Evolutionary conservation across 2,888 invertebrate species (phyloP), one percentile per base, ranked within the genome.

Genomic region (Lypha dubia): DNA sequence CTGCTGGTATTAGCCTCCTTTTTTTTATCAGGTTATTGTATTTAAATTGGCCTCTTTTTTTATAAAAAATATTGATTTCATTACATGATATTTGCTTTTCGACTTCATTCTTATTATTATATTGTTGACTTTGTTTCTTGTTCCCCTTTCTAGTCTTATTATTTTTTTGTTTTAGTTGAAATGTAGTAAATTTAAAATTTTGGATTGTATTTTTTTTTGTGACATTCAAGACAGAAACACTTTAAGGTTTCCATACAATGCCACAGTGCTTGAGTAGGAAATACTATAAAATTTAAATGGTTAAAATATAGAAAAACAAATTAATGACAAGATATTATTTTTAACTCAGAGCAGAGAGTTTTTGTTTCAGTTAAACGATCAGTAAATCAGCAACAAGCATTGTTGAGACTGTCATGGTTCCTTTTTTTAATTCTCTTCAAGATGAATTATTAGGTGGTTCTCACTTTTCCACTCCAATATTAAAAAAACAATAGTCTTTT

Each of bases 41-140:
- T 84, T 84, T 81, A 68, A 77, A 74, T 80, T 81, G 81, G 77
- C 84, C 84, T 77, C 76, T 68, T 84, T 83, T n/a, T 77, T 53
- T 35, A 0, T 41, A 41, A 35, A 28, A 65, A 60, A 41, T 77
- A 65, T 82, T 71, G 71, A 77, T 81, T 75, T 46, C 38, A 62
- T 75, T 81, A 74, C 49, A 56, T 73, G 49, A n/a, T 46, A 17
- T 17, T 46, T 46, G n/a, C n/a, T 46, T 46, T 3, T 17, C 17
- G 41, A 56, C 71, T 60, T 8, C 20, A 4, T 20, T 51, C 11
- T 41, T 8, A 13, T 15, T 49, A 3, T 56, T 1, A 6, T 41
- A 9, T 73, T 49, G 15, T 8, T 46, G 15, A 1, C 15, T 17
- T 13, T 11, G 35, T 9, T 9, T 35, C 9, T 35, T 35, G 7